Evolutionary conservation across 2,888 invertebrate species (phyloP), one percentile per base, ranked within the genome.

Genomic region (Exephanes ischioxanthus): DNA sequence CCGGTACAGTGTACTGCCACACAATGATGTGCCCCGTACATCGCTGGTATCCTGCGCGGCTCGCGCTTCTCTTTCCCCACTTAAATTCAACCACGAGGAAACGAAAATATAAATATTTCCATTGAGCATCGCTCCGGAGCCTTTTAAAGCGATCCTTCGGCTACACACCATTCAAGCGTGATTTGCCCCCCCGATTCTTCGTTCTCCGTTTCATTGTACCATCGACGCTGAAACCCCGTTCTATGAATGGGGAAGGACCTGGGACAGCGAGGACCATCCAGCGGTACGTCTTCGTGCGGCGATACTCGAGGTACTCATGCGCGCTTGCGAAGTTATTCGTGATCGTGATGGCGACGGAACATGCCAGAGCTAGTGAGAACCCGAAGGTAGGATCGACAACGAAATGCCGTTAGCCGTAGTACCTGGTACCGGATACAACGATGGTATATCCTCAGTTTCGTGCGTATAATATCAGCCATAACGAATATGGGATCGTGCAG

Each of bases 61-160:
- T 19, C 63, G 68, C 63, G 76, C 55, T 75, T 33, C 63, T 68
- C 55, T 72, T 55, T 75, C 45, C 71, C 53, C 71, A 75, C 82
- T 70, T 80, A 70, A 45, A 48, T 76, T 30, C 66, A 75, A 78
- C 51, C 48, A 63, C 79, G 67, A 61, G 87, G 81, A 88, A 89
- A 88, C 84, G 88, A 90, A 92, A 90, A 91, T 92, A 92, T 92
- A 91, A 93, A 93, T 92, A 93, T 92, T 92, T 92, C 92, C 86
- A 92, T 91, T 90, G 90, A 90, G 89, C 87, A 89, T 85, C 87
- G 16, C 66, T 41, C 48, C 67, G 33, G 72, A 48, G 58, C 26
- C 63, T 48, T 85, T 92, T 90, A 92, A 91, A 91, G 88, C 90
- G 92, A 90, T 89, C 90, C 91, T 78, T 16, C 37, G 73, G 53